Evolutionary conservation across 1,140 invertebrate species (phyloP).

Genomic region (Papilio aristodemus): DNA sequence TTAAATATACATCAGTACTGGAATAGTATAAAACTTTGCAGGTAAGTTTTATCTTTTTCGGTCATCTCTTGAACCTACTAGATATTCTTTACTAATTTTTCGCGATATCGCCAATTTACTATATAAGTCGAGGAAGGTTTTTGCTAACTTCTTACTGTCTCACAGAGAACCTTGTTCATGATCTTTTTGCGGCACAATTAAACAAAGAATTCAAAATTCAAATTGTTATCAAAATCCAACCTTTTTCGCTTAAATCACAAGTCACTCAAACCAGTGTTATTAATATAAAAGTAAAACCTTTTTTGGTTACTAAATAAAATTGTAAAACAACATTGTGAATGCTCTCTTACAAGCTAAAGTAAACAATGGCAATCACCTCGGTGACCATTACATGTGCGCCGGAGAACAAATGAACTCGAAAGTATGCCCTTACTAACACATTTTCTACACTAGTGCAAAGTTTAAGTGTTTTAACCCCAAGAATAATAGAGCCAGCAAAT

Average conservation of each 20-base stretch:
- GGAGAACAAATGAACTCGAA: conserved; percentile 30
- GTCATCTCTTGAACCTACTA: not conserved
- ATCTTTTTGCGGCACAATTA: too few relatives aligned
- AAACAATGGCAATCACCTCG: conserved; percentile 22
- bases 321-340: not conserved
- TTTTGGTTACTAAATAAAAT: not conserved
- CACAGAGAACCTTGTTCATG: too few relatives aligned
- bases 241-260: too few relatives aligned
- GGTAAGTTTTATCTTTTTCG: not conserved
- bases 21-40: not conserved
- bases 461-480: conserved; percentile 60
- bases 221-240: too few relatives aligned
- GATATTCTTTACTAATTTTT: too few relatives aligned
- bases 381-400: conserved; percentile 19
- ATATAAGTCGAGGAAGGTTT: too few relatives aligned
- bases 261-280: too few relatives aligned
- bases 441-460: conserved; percentile 44
- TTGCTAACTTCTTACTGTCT: too few relatives aligned
- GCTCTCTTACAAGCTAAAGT: not conserved
- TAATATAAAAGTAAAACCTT: not conserved
- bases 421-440: conserved; percentile 38
- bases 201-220: too few relatives aligned
- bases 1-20: not conserved
- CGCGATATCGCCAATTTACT: too few relatives aligned
- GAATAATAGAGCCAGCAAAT: conserved; percentile 49